Evolutionary conservation across 2,888 invertebrate species (phyloP), one percentile per base, ranked within the genome.

Genomic region (Pollenia amentaria): DNA sequence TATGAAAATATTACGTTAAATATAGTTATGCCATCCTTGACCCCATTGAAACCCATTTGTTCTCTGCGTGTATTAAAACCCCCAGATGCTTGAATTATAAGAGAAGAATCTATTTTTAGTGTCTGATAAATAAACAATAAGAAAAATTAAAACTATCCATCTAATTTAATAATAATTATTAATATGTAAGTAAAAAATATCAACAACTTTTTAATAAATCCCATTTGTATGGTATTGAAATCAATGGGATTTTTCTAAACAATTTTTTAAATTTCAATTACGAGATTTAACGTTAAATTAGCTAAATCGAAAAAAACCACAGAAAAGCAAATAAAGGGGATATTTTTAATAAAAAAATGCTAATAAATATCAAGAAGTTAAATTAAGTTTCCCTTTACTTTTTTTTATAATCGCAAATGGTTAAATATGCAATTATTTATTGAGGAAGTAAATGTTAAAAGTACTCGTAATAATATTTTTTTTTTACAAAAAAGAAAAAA

Each of bases 361-460:
- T 48, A 38, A 62, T 51, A 40, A 21, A 51, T 62, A 76, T 55
- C 7, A 53, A 44, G 10, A 76, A 44, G 21, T 18, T 46, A 14
- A 11, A 77, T 7, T 18, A 51, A 11, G 12, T 77, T 42, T 46
- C 67, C 55, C 77, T 67, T 77, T 16, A 77, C 38, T 38, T 38
- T 65, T 55, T 38, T 38, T 65, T 55, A 44, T 44, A 55, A 77
- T 77, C 60, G 16, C 7, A 48, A 46, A n/a, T 78, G 48, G 53
- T 48, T 57, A 40, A 67, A 44, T 67, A 12, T 11, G 8, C 21
- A 69, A 78, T 69, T 40, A 65, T 14, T 9, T 60, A 10, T 57
- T 14, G 78, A 69, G 78, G 69, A 67, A 78, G 18, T 70, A 51
- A 70, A 48, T 62, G 60, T 46, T 21, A 16, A 55, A 65, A 55